Evolutionary conservation across 2,113 vertebrate genomes (phyloP).

Genomic region (Nymphicus hollandicus): DNA sequence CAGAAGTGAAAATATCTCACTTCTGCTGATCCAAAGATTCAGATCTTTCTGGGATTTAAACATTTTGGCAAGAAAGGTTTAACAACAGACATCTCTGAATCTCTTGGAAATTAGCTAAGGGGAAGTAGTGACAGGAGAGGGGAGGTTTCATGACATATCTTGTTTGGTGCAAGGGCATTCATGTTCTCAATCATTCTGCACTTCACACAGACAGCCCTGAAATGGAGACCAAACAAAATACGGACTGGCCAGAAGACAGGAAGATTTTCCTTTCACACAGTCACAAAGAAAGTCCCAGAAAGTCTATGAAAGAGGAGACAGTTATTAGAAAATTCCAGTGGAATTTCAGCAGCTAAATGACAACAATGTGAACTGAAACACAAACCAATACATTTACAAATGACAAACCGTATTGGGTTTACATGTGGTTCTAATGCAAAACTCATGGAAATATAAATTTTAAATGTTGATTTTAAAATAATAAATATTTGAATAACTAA

Average conservation of each 20-base stretch:
- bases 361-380: background rate
- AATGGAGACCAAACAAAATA: background rate
- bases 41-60: background rate
- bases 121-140: background rate
- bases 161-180: background rate
- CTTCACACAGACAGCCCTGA: background rate
- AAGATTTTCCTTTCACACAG: background rate
- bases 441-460: background rate
- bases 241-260: background rate
- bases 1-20: background rate
- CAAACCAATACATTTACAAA: background rate
- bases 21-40: background rate
- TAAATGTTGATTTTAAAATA: background rate
- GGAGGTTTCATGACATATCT: background rate
- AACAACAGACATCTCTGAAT: background rate
- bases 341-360: background rate
- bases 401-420: background rate
- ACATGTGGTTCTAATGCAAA: background rate
- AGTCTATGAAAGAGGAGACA: background rate
- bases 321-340: background rate
- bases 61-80: background rate
- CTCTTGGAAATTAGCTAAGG: background rate
- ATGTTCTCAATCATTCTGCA: background rate
- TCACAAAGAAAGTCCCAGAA: background rate
- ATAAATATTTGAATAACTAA: background rate